A percentile compares a stretch with the other conserved stretches of the same genome.
phyloP scores from a whole-genome alignment of 2,888 invertebrate species.

The Hypomecis punctinalis region DNA sequence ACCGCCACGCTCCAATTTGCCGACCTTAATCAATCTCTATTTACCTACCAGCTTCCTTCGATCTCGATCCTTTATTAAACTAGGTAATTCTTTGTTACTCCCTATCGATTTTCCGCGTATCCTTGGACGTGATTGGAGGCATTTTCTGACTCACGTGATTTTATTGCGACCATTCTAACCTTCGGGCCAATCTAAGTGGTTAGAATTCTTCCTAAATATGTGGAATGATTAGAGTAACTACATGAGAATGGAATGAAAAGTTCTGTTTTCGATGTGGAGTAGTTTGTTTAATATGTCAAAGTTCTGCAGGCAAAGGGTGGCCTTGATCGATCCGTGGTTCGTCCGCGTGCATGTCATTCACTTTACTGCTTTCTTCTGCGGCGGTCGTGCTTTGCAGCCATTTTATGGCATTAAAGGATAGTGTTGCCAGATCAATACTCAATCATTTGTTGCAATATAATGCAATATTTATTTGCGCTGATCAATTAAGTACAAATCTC shows the following conservation, averaged over 20 bases:
- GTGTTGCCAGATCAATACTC: too few species aligned
- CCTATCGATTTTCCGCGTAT: constrained; percentile 54
- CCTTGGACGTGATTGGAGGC: constrained; percentile 46
- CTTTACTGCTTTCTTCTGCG: constrained; percentile 56
- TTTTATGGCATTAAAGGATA: constrained; percentile 48
- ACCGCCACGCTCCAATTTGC: constrained; percentile 57
- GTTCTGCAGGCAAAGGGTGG: constrained; percentile 51
- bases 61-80: constrained; percentile 48
- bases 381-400: constrained; percentile 51
- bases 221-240: constrained; percentile 33
- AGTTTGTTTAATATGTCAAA: constrained; percentile 18
- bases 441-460: too few species aligned
- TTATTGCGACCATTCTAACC: constrained; percentile 48
- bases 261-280: constrained; percentile 21
- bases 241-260: constrained; percentile 36
- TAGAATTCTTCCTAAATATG: constrained; percentile 31
- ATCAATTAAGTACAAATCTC: too few species aligned
- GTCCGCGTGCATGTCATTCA: constrained; percentile 60
- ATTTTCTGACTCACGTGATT: constrained; percentile 42
- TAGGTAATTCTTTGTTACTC: constrained; percentile 35
- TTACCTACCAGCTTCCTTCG: constrained; percentile 44
- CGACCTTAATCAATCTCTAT: constrained; percentile 52
- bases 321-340: constrained; percentile 72
- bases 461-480: too few species aligned
- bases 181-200: constrained; percentile 42